phyloP scores from a whole-genome alignment of 2,888 invertebrate species.

The Blomia tropicalis region DNA sequence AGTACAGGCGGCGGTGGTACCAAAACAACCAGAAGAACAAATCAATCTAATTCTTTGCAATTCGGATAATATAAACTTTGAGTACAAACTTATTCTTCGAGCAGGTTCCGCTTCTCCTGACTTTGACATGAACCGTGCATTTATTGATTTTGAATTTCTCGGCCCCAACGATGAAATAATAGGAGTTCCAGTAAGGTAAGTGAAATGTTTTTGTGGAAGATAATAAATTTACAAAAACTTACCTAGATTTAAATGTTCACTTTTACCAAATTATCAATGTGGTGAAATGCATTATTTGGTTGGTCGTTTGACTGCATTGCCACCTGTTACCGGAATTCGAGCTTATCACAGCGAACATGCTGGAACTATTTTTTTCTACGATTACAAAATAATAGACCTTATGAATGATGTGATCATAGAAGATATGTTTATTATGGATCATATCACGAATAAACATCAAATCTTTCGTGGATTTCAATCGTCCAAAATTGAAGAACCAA shows the following conservation, averaged over 20 bases:
- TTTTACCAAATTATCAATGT: background rate
- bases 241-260: background rate
- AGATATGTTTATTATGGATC: background rate
- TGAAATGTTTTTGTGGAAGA: background rate
- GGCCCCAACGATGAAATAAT: background rate
- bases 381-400: background rate
- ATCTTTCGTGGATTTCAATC: conserved; percentile 1
- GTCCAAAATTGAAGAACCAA: too few relatives aligned
- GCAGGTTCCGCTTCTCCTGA: background rate
- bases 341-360: background rate
- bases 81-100: background rate
- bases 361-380: conserved; percentile 5
- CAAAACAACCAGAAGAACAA: background rate
- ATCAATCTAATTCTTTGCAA: background rate
- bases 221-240: background rate
- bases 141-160: background rate
- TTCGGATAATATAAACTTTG: background rate
- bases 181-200: background rate
- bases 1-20: too few relatives aligned
- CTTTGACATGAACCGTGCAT: background rate
- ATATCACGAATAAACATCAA: background rate
- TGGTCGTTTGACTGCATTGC: background rate
- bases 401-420: background rate
- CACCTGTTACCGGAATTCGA: background rate
- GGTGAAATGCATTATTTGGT: background rate